Evolutionary conservation across 2,888 invertebrate species (phyloP), one percentile per base, ranked within the genome.

Genomic region (Ormyrus rosae): DNA sequence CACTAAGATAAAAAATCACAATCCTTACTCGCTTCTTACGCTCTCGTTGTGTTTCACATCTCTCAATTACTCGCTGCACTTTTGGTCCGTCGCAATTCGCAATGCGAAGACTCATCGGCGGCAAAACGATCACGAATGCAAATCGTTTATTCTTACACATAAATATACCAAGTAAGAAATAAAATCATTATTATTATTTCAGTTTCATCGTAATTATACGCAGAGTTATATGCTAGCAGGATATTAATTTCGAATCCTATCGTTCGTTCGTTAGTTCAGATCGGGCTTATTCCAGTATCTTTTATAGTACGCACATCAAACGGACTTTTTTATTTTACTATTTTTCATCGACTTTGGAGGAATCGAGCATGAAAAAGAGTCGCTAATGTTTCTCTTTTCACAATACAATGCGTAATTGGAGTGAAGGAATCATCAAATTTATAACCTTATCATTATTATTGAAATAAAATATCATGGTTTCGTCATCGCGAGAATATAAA

Each of bases 1-100:
- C 74, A 65, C 50, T 64, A 63, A 48, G 19, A 73, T 65, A 65
- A 63, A 60, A 63, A 73, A 73, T 67, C 74, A 74, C 65, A 74
- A 74, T 74, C 6, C 63, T 74, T 65, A 58, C 74, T 58, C 58
- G 50, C 50, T 58, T 74, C 1, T 56, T 50, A 45, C 48, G 11
- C 65, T 67, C 50, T 74, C 65, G 65, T 58, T 58, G 65, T 53
- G 74, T 67, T 34, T 34, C 34, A 34, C 34, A 34, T 34, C 34
- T 34, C 45, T 48, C n/a, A 11, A 55, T 68, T 46, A 10, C 13
- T 58, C 70, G 46, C 10, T 71, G 51, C 71, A 71, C 51, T 34
- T 34, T 61, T 69, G 55, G 11, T 69, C 56, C 71, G 60, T 71
- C 61, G 60, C 60, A 19, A 45, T 19, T 51, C 61, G 71, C 60